Base-by-base conservation (phyloP, 2,113 vertebrate species). In the Indicator maculatus region DNA sequence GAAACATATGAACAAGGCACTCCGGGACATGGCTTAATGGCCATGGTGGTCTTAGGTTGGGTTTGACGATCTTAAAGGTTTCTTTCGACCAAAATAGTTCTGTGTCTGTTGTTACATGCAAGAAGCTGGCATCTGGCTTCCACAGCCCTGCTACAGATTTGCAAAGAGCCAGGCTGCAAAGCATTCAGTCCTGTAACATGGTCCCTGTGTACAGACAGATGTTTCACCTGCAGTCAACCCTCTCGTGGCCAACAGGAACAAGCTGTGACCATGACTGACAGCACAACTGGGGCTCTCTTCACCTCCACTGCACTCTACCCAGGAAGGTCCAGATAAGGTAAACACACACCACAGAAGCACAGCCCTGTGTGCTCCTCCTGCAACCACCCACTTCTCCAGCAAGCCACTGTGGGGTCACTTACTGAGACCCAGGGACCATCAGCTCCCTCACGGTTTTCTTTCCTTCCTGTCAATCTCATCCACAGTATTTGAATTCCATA, bases 231-330 rank as follows among this genome's bases (percentile, higher is more conserved):
- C 41, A 67, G 53, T 8, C 50, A 63, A 9, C 13, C 16, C 66
- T 39, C 66, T 31, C 1, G 0, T 8, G 0, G 0, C 50, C 0
- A 4, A 69, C n/a, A 73, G 83, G 55, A 86, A 8, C 50, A 83
- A 75, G 47, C 89, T 76, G 81, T 38, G 70, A 61, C 31, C 36
- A 36, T 36, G 36, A 58, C 6, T 73, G 63, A 70, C 66, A 69
- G 70, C 39, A 50, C 19, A 26, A 31, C n/a, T 14, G 8, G 31
- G 11, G 39, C 28, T 70, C 53, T 58, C 76, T 28, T 50, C 31
- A 39, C 8, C 66, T 38, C 52, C 4, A 0, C 55, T 75, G 44
- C 58, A 36, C 20, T 19, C 53, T 45, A 5, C 24, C 36, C 67
- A 45, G 71, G 65, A 55, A 70, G 1, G 24, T 63, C 38, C 66